Conservation (phyloP, 2,888 invertebrate species). For the Mimas tiliae region DNA sequence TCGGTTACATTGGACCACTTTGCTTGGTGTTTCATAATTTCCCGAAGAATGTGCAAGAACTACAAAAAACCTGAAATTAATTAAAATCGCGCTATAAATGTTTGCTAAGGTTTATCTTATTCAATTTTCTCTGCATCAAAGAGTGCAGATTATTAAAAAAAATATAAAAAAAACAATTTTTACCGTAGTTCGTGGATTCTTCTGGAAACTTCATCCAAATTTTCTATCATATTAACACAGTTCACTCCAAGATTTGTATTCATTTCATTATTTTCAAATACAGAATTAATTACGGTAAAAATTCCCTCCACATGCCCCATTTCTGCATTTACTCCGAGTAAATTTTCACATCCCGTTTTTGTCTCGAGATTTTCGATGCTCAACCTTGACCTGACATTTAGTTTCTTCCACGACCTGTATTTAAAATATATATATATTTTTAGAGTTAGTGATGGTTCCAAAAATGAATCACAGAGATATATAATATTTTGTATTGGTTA, state of each 20-base stretch:
- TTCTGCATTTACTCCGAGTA: constrained; percentile 27
- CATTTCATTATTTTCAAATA: neutral
- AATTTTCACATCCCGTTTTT: constrained; percentile 28
- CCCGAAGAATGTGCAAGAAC: constrained; percentile 21
- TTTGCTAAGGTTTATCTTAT: too few species aligned
- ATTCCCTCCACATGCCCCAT: constrained; percentile 33
- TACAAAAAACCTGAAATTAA: constrained; percentile 34
- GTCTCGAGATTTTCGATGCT: constrained; percentile 28
- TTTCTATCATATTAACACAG: constrained; percentile 14
- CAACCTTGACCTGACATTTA: constrained; percentile 27
- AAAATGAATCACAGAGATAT: too few species aligned
- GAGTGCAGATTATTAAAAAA: neutral
- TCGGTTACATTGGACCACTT: constrained; percentile 29
- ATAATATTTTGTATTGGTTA: neutral
- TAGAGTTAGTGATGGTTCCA: too few species aligned
- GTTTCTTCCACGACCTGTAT: constrained; percentile 35
- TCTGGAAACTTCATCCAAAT: constrained; percentile 30
- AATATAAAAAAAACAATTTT: neutral
- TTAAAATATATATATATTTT: neutral
- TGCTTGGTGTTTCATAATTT: neutral
- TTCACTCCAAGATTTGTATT: constrained; percentile 18
- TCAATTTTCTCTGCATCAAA: neutral
- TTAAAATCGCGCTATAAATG: neutral
- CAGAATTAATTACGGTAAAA: constrained; percentile 29
- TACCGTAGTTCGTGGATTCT: constrained; percentile 29